Evolutionary conservation across 2,797 vertebrate species (phyloP), one percentile per base, ranked within the genome.

Genomic region (Myripristis jacobus): DNA sequence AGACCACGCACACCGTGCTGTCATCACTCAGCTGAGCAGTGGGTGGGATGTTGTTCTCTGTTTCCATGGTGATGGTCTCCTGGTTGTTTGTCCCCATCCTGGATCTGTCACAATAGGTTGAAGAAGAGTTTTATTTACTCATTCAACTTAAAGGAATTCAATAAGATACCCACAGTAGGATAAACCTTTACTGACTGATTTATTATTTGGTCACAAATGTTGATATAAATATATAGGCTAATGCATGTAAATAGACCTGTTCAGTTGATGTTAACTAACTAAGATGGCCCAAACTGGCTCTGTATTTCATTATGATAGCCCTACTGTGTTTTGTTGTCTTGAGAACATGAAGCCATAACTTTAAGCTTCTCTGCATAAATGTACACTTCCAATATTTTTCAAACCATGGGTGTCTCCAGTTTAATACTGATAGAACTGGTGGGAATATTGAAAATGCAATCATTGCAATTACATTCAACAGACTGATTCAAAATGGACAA

Each of bases 1-100:
- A 93, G 8, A 80, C 86, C 2, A 67, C 78, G 73, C 81, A 60
- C 11, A 19, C 78, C 6, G 86, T 84, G 2, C 64, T 54, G 72
- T 67, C 73, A 16, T 87, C 54, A 0, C 48, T 69, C 19, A 59
- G 19, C 44, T 41, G 73, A 64, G 52, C 58, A 19, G 75, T 57
- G 59, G 79, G 38, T 21, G 27, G 41, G 55, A 34, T 12, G 18
- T 79, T 58, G 0, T 82, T 71, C 47, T 82, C 75, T 16, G 64
- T 75, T 48, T 88, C 87, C 87, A 91, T 87, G 77, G 56, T 53
- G 46, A 16, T 34, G 54, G 29, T 1, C 56, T 36, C 68, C 74
- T 60, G 73, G 55, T 57, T 84, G 72, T 78, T 74, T 3, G 76
- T 78, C 47, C 46, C 73, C 74, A 77, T 80, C n/a, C 1, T 21